Evolutionary conservation across 92 coral and sea anemone genomes (phyloP), one percentile per base, ranked within the genome.

Genomic region (Umimayanthus kanabou): DNA sequence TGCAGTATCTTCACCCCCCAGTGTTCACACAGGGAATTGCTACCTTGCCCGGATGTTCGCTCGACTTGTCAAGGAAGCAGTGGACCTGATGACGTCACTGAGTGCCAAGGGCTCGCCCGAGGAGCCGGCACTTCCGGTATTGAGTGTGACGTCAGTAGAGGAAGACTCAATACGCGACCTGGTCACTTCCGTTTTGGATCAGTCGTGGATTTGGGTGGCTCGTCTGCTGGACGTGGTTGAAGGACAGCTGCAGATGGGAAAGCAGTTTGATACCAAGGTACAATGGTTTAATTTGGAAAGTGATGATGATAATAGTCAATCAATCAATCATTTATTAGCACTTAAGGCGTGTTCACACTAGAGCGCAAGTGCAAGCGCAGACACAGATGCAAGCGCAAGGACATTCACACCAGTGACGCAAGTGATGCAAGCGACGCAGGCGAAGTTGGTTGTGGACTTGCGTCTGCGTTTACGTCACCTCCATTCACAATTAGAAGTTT

Each of bases 21-120:
- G 98, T 85, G 96, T 95, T 6, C 98, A 95, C 84, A 94, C 98
- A 3, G 98, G 98, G 9, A 95, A 94, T 88, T 95, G 98, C 78
- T 95, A 95, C 90, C 81, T 95, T 77, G 87, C 98, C 2, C 96
- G 98, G 26, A 95, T 95, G 96, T 95, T 94, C 91, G 91, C 96
- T 5, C 78, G 98, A 26, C 91, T 95, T 76, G 95, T 93, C 15
- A 95, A 95, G 84, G 98, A 95, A 85, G 93, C 96, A 4, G 82
- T 95, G 22, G 98, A 94, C 85, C 88, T 94, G 84, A 85, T 95
- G 89, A 58, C 58, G 3, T 74, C 85, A 15, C 75, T 92, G 65
- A 49, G 89, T 37, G 29, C 80, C 14, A 83, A 88, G 80, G 90
- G 42, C 71, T 37, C 76, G 1, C 50, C 79, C 14, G 88, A 85